phyloP scores from a whole-genome alignment of 2,888 invertebrate genomes.

The Ochropleura leucogaster region DNA sequence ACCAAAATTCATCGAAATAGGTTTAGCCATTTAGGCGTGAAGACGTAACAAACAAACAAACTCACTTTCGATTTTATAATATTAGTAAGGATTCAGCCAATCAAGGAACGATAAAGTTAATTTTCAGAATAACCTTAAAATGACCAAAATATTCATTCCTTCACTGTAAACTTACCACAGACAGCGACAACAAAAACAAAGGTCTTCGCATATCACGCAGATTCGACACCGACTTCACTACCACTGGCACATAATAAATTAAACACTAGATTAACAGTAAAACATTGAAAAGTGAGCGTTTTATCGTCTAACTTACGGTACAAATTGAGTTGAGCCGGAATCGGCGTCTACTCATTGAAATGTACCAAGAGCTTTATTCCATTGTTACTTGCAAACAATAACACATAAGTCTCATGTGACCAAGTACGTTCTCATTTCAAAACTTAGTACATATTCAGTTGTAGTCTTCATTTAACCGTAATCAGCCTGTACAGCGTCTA shows the following conservation, averaged over 20 bases:
- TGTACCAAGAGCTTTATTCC: neutral
- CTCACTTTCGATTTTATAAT: too few relatives aligned
- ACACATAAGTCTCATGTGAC: neutral
- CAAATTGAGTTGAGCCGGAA: neutral
- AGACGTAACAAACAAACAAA: too few relatives aligned
- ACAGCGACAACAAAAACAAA: neutral
- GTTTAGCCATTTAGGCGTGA: too few relatives aligned
- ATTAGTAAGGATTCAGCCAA: too few relatives aligned
- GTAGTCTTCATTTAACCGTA: neutral
- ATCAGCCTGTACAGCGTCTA: neutral
- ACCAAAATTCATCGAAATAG: too few relatives aligned
- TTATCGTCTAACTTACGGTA: neutral
- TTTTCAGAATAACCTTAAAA: neutral
- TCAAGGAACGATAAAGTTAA: too few relatives aligned
- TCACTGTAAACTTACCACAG: neutral
- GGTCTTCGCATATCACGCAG: neutral
- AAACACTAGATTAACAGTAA: neutral
- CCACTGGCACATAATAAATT: neutral
- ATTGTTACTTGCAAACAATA: neutral
- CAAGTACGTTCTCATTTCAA: neutral
- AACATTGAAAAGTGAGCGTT: neutral
- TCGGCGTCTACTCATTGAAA: neutral
- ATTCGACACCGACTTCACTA: neutral
- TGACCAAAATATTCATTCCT: neutral
- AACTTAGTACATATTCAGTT: neutral